Evolutionary conservation across 2,797 vertebrate species (phyloP), one percentile per base, ranked within the genome.

Genomic region (Sandelia bainsii): DNA sequence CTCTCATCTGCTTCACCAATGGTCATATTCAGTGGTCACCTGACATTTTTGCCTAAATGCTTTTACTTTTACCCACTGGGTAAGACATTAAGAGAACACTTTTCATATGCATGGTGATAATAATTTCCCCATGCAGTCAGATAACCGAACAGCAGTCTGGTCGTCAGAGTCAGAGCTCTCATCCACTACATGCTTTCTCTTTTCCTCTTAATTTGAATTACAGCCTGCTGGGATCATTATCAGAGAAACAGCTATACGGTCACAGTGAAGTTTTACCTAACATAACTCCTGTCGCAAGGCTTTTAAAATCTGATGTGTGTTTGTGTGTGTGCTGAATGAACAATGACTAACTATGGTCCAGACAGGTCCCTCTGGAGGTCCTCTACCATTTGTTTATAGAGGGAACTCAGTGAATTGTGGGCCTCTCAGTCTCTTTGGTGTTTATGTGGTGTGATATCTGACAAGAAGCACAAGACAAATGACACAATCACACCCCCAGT

Each of bases 331-430:
- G 57, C 50, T 62, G 58, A 76, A 77, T 74, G n/a, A 81, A 72
- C 79, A 74, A 53, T 66, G 77, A 80, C 79, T 13, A 74, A 82
- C 39, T 27, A 13, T 25, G 71, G 81, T 71, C 51, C 42, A 57
- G 78, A 79, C 70, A 13, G 14, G 51, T 60, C 69, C 64, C 76
- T 61, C 71, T 29, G 49, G 48, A 75, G 75, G 62, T 72, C 37
- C 64, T 77, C 60, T 44, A 8, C 69, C 48, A 78, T 81, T 80
- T 90, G 85, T 90, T 93, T 86, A 82, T 69, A 49, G 62, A 84
- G 65, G 85, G 77, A 87, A 70, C 84, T 83, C 70, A 3, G 4
- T 25, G 63, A 84, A 77, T 62, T 46, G 78, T 32, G 75, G 72
- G 57, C 76, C 73, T 46, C 61, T 84, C 69, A 39, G 72, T 77